These are phyloP conservation scores for Proteles cristata DNA, from an alignment of 2,113 vertebrate genomes.

Conservation along the genomic window DNA sequence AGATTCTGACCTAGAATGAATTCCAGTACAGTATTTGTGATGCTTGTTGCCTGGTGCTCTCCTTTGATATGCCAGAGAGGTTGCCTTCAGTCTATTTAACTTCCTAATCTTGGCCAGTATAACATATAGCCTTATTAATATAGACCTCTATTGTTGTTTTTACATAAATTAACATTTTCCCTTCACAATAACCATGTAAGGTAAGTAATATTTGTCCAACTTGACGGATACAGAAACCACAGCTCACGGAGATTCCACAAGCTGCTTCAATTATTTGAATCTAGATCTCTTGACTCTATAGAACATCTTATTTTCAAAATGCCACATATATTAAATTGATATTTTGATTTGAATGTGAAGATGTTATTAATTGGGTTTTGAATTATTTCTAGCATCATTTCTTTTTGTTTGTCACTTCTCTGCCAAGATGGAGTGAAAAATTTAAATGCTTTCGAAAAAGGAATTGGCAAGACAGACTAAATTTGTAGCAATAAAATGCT, in stretches of 20 bases:
- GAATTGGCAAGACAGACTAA: not conserved
- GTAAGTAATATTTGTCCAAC: not conserved
- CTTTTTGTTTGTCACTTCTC: not conserved
- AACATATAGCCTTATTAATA: not conserved
- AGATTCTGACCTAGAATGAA: not conserved
- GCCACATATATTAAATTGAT: not conserved
- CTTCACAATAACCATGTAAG: not conserved
- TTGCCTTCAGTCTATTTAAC: not conserved
- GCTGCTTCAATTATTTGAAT: not conserved
- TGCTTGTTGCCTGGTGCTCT: not conserved
- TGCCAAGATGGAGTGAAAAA: not conserved
- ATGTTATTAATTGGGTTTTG: not conserved
- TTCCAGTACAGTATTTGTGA: not conserved
- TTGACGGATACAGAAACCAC: not conserved
- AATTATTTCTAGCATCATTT: not conserved
- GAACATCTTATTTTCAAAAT: not conserved
- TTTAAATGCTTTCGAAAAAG: not conserved
- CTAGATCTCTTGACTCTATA: not conserved
- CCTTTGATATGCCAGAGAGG: not conserved
- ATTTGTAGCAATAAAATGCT: not conserved
- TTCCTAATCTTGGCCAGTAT: not conserved
- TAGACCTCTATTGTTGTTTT: not conserved
- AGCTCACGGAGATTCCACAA: not conserved
- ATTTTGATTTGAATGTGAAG: not conserved
- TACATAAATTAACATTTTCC: not conserved